Conservation (phyloP, 2,113 vertebrate genomes). For the Sardina pilchardus region DNA sequence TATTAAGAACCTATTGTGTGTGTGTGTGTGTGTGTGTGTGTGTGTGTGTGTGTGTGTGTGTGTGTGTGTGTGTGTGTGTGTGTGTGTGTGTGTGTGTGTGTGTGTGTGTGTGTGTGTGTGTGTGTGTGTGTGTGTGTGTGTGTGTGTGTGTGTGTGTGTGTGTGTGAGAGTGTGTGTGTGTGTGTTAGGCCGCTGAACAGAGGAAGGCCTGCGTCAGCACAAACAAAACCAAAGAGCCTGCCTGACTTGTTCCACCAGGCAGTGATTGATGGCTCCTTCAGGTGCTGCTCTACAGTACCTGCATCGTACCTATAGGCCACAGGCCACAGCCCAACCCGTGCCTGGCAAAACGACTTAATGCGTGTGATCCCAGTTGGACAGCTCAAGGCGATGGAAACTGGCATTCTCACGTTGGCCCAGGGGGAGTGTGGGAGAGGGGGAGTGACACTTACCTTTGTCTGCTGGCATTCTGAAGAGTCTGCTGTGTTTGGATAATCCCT, state of each 20-base stretch:
- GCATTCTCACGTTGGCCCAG: background rate
- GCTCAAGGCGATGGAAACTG: background rate
- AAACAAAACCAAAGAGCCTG: background rate
- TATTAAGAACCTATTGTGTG: background rate
- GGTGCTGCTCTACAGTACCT: background rate
- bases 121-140: background rate
- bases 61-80: conserved; percentile 19
- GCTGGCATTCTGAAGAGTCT: background rate
- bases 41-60: conserved; percentile 16
- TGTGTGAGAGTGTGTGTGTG: too few relatives aligned
- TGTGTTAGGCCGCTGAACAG: background rate
- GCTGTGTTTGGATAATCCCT: too few relatives aligned
- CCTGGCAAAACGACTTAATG: background rate
- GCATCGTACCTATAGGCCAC: background rate
- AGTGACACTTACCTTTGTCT: background rate
- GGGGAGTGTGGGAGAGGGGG: background rate
- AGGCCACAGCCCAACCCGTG: background rate
- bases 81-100: conserved; percentile 6
- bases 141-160: conserved; percentile 15
- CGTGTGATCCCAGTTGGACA: background rate
- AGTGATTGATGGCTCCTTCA: background rate
- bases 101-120: background rate
- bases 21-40: conserved; percentile 15
- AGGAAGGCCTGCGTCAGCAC: background rate
- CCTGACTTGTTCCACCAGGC: background rate